phyloP scores from a whole-genome alignment of 2,797 vertebrate genomes.

The Masticophis lateralis region DNA sequence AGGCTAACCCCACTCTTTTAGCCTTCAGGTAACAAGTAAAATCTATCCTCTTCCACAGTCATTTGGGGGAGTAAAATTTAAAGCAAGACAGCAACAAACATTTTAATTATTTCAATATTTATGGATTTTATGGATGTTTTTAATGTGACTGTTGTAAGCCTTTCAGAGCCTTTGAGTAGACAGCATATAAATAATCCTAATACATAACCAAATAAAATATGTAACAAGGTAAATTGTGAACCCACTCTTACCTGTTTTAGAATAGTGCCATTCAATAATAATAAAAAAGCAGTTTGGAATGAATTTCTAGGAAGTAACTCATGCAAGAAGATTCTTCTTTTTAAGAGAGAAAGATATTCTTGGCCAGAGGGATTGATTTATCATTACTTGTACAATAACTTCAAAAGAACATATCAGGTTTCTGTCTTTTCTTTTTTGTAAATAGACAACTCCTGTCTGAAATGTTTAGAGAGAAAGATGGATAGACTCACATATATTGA shows the following conservation, averaged over 20 bases:
- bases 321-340: background rate
- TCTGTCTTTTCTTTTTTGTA: constrained; percentile 58
- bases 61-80: background rate
- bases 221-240: background rate
- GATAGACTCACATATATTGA: constrained; percentile 68
- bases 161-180: background rate
- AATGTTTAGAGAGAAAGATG: constrained; percentile 43
- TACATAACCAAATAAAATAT: background rate
- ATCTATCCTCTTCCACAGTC: background rate
- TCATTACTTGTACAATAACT: constrained; percentile 14
- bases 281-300: background rate
- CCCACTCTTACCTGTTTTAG: background rate
- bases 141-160: background rate
- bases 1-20: background rate
- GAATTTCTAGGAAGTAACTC: background rate
- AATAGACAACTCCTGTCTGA: constrained; percentile 60
- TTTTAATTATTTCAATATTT: background rate
- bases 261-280: background rate
- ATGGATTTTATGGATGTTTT: background rate
- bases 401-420: constrained; percentile 32
- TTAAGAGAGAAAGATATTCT: background rate
- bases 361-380: constrained; percentile 18
- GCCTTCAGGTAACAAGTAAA: background rate
- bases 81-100: background rate
- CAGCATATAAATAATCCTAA: background rate